Evolutionary conservation across 37 sponge, comb jelly and placozoan species (phyloP).

Genomic region (Beroe ovata): DNA sequence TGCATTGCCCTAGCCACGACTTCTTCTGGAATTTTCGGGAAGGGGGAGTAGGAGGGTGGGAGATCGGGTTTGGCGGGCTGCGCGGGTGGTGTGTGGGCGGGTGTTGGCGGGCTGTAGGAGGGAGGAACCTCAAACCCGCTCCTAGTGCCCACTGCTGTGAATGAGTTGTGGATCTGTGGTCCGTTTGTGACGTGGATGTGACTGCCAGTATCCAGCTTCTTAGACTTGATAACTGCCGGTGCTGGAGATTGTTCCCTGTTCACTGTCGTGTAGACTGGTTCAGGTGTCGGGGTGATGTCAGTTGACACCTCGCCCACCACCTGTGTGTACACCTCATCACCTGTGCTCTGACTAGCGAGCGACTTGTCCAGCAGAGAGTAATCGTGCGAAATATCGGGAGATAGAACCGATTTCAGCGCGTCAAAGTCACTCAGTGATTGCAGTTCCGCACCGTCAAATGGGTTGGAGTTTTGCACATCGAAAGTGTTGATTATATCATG

Average conservation of each 20-base stretch:
- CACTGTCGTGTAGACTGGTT: constrained; percentile 42
- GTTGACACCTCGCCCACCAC: not conserved
- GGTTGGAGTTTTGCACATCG: constrained; percentile 26
- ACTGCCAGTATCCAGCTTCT: not conserved
- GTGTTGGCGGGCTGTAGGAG: not conserved
- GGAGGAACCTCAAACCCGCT: not conserved
- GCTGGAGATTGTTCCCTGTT: not conserved
- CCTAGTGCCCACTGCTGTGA: not conserved
- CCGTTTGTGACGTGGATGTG: not conserved
- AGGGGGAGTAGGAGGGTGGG: constrained; percentile 5
- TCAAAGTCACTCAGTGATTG: constrained; percentile 64
- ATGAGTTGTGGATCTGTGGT: constrained; percentile 26
- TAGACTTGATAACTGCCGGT: constrained; percentile 26
- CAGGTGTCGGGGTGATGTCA: not conserved
- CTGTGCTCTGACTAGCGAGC: not conserved
- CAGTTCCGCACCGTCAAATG: constrained; percentile 58
- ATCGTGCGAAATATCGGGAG: not conserved
- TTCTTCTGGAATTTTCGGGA: constrained; percentile 19
- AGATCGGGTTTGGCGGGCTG: not conserved
- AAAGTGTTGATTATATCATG: constrained; percentile 5
- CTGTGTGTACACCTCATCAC: not conserved
- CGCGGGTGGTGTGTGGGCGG: not conserved
- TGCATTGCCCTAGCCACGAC: constrained; percentile 21
- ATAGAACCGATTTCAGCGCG: constrained; percentile 21
- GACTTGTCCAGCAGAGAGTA: not conserved